Evolutionary conservation across 2,113 vertebrate species (phyloP), one percentile per base, ranked within the genome.

Genomic region (Ctenomys sociabilis): DNA sequence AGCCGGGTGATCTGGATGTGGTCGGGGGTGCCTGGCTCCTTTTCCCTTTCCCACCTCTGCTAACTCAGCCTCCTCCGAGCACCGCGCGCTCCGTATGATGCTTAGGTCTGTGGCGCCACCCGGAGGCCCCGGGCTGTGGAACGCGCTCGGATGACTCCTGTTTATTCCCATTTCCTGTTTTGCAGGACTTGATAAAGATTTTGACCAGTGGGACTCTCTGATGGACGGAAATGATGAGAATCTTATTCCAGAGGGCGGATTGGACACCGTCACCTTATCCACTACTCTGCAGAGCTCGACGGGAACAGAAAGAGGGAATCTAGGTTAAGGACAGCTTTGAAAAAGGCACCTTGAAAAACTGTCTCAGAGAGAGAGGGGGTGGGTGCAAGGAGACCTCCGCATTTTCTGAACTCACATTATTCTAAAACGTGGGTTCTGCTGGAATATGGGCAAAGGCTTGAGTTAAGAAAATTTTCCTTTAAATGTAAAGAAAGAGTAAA

Each of bases 141-240:
- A 37, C 16, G 35, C 13, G 45, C 37, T 80, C 64, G 12, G 24
- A 64, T 59, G 16, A 24, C 37, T 19, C 75, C n/a, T 24, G 26
- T 30, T 63, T 91, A 87, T 73, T 57, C 30, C 66, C 3, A 7
- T 84, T 84, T 94, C 93, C 11, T 97, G 37, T 95, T 89, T 96
- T 95, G 95, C 93, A 99, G 99, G 97, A 97, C 98, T 99, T 88
- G 95, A 98, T 82, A 99, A 98, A 96, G 98, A 99, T 97, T 99
- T 99, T 8, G 98, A 99, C 96, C 98, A 98, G 90, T 99, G 99
- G 99, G 98, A 99, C 94, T 86, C 92, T 91, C 98, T 99, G 70
- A 98, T 99, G 85, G 99, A 99, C 59, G 99, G 99, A 5, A 45
- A 99, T 95, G 98, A 99, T 88, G 96, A 98, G 14, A 98, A 99